Conservation (phyloP, 2,113 vertebrate species). For the Cyprinodon tularosa region DNA sequence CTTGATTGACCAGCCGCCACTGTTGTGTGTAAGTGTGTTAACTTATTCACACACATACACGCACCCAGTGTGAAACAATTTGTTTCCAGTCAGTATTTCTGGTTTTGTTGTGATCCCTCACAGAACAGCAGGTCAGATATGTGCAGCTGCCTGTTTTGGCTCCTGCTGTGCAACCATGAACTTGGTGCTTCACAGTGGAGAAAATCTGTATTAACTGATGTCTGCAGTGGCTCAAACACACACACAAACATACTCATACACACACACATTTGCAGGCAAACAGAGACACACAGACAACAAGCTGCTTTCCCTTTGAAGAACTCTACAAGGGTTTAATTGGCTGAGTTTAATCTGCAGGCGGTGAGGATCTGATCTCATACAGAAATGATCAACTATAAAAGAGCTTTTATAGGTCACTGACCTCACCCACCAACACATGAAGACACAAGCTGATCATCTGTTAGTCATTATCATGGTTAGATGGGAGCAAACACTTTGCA, state of each 20-base stretch:
- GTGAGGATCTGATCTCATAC: slow-evolving; percentile 13
- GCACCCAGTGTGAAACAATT: not conserved
- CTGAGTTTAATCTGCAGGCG: slow-evolving; percentile 18
- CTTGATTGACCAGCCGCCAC: too few relatives aligned
- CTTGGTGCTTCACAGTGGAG: slow-evolving; percentile 32
- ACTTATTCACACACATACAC: slow-evolving; percentile 1
- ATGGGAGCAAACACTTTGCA: slow-evolving; percentile 12
- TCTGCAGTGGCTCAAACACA: slow-evolving; percentile 16
- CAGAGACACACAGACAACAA: not conserved
- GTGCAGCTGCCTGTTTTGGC: slow-evolving; percentile 25
- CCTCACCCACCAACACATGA: slow-evolving; percentile 6
- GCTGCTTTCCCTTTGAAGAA: slow-evolving; percentile 22
- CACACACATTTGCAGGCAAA: slow-evolving; percentile 10
- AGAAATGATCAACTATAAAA: slow-evolving; percentile 5
- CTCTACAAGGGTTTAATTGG: slow-evolving; percentile 28
- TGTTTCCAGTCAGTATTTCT: slow-evolving; percentile 21
- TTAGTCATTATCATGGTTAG: slow-evolving; percentile 3
- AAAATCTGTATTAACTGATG: slow-evolving; percentile 56
- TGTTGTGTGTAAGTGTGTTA: too few relatives aligned
- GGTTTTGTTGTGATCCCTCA: slow-evolving; percentile 21
- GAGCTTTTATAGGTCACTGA: slow-evolving; percentile 19
- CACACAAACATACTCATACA: slow-evolving; percentile 15
- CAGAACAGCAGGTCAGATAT: slow-evolving; percentile 36
- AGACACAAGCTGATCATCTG: slow-evolving; percentile 7
- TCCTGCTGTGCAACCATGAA: slow-evolving; percentile 13